phyloP scores from a whole-genome alignment of 2,888 invertebrate species.

The Gastracanthus pulcherrimus region DNA sequence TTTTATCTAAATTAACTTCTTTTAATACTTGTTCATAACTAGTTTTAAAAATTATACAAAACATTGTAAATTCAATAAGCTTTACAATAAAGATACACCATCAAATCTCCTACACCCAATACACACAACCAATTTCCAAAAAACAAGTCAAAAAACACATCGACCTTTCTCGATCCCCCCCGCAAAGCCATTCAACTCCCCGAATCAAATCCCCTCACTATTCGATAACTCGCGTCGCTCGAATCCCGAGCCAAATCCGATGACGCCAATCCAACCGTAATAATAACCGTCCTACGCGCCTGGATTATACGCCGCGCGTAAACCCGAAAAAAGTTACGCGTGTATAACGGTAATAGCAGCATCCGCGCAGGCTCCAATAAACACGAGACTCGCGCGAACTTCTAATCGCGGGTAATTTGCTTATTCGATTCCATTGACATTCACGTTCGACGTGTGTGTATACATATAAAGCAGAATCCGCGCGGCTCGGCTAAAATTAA shows the following conservation, averaged over 20 bases:
- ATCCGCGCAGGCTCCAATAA: slow-evolving; percentile 6
- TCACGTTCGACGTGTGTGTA: background rate
- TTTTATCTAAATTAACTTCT: no score
- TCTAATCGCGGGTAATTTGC: slow-evolving; percentile 3
- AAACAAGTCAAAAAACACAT: no score
- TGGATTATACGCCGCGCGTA: background rate
- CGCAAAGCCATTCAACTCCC: background rate
- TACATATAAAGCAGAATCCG: background rate
- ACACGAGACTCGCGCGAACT: background rate
- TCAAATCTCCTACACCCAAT: no score
- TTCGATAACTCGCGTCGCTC: background rate
- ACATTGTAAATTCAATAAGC: no score
- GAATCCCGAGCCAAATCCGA: background rate
- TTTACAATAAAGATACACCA: no score
- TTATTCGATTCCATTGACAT: slow-evolving; percentile 33
- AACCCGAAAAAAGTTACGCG: background rate
- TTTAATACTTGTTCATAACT: no score
- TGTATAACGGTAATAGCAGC: no score
- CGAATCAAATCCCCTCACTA: background rate
- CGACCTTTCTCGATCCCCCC: no score
- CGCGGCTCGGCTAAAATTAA: slow-evolving; percentile 27
- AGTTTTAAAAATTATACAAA: no score
- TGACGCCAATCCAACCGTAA: background rate
- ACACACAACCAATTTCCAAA: no score
- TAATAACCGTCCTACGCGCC: background rate